Evolutionary conservation across 2,888 invertebrate species (phyloP).

Genomic region (Scaeva pyrastri): DNA sequence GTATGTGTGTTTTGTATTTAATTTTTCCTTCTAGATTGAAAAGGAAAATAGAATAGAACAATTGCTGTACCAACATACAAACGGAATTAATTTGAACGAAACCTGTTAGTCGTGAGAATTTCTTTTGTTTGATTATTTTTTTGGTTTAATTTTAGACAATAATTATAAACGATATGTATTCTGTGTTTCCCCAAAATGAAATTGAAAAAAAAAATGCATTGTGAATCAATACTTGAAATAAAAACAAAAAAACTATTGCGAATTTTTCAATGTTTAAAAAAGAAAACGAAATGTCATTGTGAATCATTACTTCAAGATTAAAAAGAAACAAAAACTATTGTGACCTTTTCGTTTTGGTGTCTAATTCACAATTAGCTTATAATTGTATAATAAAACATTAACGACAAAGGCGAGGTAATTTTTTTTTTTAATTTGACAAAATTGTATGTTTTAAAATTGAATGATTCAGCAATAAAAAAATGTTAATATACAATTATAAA

Average conservation of each 20-base stretch:
- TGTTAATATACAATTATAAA: too few relatives aligned
- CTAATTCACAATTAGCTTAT: not conserved
- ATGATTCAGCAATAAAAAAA: too few relatives aligned
- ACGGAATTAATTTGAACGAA: conserved; percentile 27
- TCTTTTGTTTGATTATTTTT: conserved; percentile 13
- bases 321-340: not conserved
- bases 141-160: not conserved
- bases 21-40: conserved; percentile 12
- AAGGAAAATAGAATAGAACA: conserved; percentile 5
- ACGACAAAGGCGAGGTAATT: not conserved
- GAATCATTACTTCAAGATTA: not conserved
- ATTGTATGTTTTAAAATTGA: not conserved
- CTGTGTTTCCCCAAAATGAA: not conserved
- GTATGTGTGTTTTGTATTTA: not conserved
- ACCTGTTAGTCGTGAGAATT: conserved; percentile 55
- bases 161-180: not conserved
- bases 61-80: too few relatives aligned
- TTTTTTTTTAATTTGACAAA: not conserved
- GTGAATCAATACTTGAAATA: not conserved
- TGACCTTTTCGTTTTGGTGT: not conserved
- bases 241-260: not conserved
- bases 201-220: not conserved
- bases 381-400: not conserved
- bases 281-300: not conserved
- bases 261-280: not conserved